A percentile compares a stretch with the other conserved stretches of the same genome.
These are phyloP conservation scores for Rotaria sp. DNA, from an alignment of 2,888 invertebrate genomes.

Conservation along the genomic window DNA sequence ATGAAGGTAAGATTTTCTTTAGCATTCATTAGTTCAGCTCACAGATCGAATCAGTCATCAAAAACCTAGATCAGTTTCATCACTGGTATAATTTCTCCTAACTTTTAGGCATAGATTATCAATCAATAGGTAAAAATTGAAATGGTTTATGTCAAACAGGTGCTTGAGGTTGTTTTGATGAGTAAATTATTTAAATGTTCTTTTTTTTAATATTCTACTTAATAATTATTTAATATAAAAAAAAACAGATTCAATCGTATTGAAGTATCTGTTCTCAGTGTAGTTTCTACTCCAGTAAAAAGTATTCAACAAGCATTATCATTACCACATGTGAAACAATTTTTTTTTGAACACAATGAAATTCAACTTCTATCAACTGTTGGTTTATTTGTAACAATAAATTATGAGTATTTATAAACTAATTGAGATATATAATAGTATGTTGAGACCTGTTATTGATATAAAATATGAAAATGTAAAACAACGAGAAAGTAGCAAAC, in stretches of 20 bases:
- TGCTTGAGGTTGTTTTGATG: slow-evolving; percentile 99
- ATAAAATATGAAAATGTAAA: no score
- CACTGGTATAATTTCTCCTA: neutral
- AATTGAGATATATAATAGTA: no score
- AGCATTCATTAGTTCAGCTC: no score
- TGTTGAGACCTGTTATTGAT: slow-evolving; percentile 66
- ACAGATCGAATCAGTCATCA: no score
- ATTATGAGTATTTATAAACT: no score
- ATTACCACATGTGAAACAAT: slow-evolving; percentile 24
- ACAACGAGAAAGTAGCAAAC: no score
- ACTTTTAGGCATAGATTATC: slow-evolving; percentile 72
- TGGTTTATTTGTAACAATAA: slow-evolving; percentile 73
- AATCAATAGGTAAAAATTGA: slow-evolving; percentile 98
- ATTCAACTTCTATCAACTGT: neutral
- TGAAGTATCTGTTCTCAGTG: slow-evolving; percentile 96
- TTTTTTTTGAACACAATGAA: slow-evolving; percentile 29
- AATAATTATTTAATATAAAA: neutral
- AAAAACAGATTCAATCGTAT: slow-evolving; percentile 75
- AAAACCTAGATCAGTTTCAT: no score
- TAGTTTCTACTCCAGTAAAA: slow-evolving; percentile 97
- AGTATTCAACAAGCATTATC: slow-evolving; percentile 76
- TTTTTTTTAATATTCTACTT: neutral
- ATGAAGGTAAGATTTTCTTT: slow-evolving; percentile 67
- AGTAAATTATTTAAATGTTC: slow-evolving; percentile 54
- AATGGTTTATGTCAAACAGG: slow-evolving; percentile 91